phyloP scores from a whole-genome alignment of 2,797 vertebrate species.

The Alcedo quadribrachys region DNA sequence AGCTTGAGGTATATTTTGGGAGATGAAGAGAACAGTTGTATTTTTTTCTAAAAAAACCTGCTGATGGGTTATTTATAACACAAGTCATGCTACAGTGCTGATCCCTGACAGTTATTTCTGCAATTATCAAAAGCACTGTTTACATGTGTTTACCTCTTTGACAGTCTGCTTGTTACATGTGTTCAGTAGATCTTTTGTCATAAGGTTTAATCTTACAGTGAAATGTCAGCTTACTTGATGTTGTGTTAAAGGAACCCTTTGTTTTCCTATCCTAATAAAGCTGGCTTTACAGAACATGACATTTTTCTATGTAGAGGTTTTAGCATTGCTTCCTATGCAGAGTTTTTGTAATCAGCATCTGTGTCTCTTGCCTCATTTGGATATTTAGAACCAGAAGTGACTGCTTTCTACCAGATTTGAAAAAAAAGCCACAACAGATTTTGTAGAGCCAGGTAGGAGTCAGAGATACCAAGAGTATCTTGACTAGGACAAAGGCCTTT shows the following conservation, averaged over 20 bases:
- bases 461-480: background rate
- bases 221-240: background rate
- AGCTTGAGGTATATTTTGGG: conserved; percentile 2
- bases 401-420: background rate
- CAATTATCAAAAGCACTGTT: conserved; percentile 4
- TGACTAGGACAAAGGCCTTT: background rate
- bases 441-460: background rate
- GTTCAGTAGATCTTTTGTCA: background rate
- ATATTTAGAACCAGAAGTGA: background rate
- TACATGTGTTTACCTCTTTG: background rate
- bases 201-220: background rate
- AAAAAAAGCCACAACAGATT: background rate
- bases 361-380: background rate
- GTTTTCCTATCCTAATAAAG: conserved; percentile 64
- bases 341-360: background rate
- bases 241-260: background rate
- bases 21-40: background rate
- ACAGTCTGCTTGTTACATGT: background rate
- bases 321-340: background rate
- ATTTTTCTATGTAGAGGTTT: background rate
- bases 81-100: background rate
- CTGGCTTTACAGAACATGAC: conserved; percentile 34
- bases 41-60: conserved; percentile 20
- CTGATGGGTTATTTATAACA: background rate
- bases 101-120: background rate